These are phyloP conservation scores for Popillia japonica DNA, from an alignment of 1,140 invertebrate genomes.

Conservation along the genomic window DNA sequence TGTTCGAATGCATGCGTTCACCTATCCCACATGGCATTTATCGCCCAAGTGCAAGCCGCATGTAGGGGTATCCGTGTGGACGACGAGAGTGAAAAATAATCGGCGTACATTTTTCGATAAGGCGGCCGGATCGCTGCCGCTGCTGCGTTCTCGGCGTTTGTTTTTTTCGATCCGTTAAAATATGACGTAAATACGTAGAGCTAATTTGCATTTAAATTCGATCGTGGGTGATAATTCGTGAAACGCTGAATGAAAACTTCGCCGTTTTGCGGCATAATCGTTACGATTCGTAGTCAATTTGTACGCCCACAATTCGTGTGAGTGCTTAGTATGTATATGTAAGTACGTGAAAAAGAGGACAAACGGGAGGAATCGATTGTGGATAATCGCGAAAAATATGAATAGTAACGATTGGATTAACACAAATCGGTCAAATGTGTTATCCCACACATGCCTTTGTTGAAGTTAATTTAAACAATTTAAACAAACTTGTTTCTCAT, in stretches of 20 bases:
- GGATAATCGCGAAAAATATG: constrained; percentile 8
- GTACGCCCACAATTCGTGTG: neutral
- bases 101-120: neutral
- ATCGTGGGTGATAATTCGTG: constrained; percentile 1
- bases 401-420: neutral
- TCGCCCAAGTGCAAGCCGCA: neutral
- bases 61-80: neutral
- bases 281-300: constrained; percentile 10
- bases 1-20: constrained; percentile 17
- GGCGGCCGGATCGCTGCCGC: neutral
- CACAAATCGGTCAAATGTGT: neutral
- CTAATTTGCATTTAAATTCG: constrained; percentile 12
- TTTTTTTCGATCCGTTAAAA: neutral
- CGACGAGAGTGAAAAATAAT: neutral
- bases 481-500: too few relatives aligned
- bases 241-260: constrained; percentile 1
- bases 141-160: neutral
- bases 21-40: neutral
- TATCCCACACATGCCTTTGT: neutral
- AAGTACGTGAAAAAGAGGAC: neutral
- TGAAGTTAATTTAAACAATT: too few relatives aligned
- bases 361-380: neutral
- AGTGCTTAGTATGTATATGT: too few relatives aligned
- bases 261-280: neutral
- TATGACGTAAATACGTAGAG: constrained; percentile 4